Base-by-base conservation (phyloP, 2,797 vertebrate genomes). In the Eulemur albifrons region DNA sequence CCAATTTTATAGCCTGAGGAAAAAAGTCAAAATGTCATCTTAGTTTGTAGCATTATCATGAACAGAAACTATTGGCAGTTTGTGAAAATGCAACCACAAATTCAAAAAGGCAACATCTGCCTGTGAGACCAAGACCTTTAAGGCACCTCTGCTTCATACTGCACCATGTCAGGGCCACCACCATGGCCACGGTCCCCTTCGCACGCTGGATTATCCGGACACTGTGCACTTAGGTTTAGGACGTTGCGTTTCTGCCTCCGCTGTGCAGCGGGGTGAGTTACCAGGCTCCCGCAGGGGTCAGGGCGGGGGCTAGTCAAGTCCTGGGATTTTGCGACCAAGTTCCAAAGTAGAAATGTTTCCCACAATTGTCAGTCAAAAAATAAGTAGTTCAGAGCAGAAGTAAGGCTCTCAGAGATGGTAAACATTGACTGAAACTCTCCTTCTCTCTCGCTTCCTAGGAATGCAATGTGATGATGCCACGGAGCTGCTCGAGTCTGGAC, bases 1-100 rank as follows among this genome's bases (percentile, higher is more conserved):
- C 98, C 99, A 73, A 99, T 98, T 92, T 81, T 98, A 69, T 97
- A 98, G 23, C 98, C 99, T 99, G 95, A 93, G 77, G 59, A 43
- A 3, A 35, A 67, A 93, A 70, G 52, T 79, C 15, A 65, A 83
- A 93, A 76, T 57, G 50, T 52, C 38, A 30, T 25, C 35, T 65
- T 72, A 43, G 5, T 73, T 83, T 59, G 7, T 80, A 38, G 40
- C 5, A 52, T 18, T 72, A 17, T 57, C 54, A n/a, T n/a, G 73
- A 88, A 80, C 11, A 65, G 43, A 89, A 73, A 43, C 45, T 95
- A 12, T 61, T 14, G 67, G 67, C 57, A 57, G 38, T 21, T 61
- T 52, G 76, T 72, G 43, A 88, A 94, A 83, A 80, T 20, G 6
- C 2, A 32, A 54, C 21, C 69, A 43, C 57, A 70, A 43, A 35